These are phyloP conservation scores for Alca torda DNA, from an alignment of 2,797 vertebrate genomes.

Conservation along the genomic window DNA sequence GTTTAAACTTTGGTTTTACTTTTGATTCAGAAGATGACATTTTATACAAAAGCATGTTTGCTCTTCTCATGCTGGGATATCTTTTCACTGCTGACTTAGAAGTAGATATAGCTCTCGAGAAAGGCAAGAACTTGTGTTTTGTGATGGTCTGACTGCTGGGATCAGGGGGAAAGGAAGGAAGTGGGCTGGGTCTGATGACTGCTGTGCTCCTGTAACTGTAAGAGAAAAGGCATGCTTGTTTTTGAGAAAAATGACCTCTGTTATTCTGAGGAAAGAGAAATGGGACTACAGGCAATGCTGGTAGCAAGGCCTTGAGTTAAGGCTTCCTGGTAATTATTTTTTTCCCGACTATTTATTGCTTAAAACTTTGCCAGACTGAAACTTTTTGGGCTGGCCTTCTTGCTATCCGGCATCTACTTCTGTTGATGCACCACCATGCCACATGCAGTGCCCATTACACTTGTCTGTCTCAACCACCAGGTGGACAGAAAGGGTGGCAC, in stretches of 20 bases:
- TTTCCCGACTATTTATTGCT: background rate
- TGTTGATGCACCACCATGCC: background rate
- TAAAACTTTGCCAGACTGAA: background rate
- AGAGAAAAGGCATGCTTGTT: background rate
- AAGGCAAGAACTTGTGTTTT: background rate
- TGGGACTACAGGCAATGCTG: background rate
- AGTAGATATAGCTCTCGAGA: background rate
- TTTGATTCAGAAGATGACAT: background rate
- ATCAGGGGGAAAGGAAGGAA: background rate
- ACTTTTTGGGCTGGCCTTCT: background rate
- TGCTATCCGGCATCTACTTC: background rate
- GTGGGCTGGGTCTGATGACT: background rate
- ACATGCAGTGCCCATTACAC: background rate
- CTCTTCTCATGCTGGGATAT: background rate
- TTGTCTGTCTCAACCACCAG: background rate
- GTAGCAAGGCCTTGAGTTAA: background rate
- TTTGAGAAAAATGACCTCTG: background rate
- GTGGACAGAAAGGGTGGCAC: background rate
- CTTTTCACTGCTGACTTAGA: background rate
- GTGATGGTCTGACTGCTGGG: background rate
- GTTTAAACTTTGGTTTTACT: background rate
- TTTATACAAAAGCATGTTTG: background rate
- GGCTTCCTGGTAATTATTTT: background rate
- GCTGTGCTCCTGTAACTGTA: background rate
- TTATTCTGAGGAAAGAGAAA: background rate